Evolutionary conservation across 2,888 invertebrate genomes (phyloP).

Genomic region (Scotopteryx bipunctaria): DNA sequence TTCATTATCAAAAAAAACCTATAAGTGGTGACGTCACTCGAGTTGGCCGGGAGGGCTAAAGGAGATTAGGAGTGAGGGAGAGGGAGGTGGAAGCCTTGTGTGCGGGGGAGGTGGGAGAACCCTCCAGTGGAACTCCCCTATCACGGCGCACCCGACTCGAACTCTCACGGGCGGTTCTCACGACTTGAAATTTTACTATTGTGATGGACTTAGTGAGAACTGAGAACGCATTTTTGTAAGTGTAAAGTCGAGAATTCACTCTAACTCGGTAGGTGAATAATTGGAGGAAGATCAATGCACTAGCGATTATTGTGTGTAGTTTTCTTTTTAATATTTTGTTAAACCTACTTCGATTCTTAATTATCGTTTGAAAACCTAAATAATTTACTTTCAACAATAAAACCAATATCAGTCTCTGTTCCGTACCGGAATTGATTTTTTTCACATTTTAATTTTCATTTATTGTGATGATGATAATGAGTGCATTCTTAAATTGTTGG

Average conservation of each 20-base stretch:
- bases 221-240: constrained; percentile 19
- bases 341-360: no score
- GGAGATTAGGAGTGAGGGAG: constrained; percentile 70
- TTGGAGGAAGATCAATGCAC: no score
- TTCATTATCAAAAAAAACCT: constrained; percentile 73
- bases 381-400: no score
- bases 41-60: constrained; percentile 64
- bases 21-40: constrained; percentile 77
- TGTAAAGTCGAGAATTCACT: background rate
- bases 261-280: background rate
- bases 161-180: constrained; percentile 29
- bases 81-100: constrained; percentile 47
- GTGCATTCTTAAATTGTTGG: no score
- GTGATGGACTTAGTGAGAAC: constrained; percentile 15
- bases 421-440: no score
- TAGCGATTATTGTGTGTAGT: no score
- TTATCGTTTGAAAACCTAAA: no score
- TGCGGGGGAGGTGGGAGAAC: constrained; percentile 52
- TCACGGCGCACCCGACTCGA: constrained; percentile 48
- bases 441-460: no score
- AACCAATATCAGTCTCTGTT: no score
- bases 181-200: constrained; percentile 18
- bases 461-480: no score
- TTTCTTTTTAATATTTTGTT: no score
- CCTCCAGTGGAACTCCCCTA: constrained; percentile 51